Conservation (phyloP, 2,113 vertebrate genomes). For the Tragelaphus scriptus region DNA sequence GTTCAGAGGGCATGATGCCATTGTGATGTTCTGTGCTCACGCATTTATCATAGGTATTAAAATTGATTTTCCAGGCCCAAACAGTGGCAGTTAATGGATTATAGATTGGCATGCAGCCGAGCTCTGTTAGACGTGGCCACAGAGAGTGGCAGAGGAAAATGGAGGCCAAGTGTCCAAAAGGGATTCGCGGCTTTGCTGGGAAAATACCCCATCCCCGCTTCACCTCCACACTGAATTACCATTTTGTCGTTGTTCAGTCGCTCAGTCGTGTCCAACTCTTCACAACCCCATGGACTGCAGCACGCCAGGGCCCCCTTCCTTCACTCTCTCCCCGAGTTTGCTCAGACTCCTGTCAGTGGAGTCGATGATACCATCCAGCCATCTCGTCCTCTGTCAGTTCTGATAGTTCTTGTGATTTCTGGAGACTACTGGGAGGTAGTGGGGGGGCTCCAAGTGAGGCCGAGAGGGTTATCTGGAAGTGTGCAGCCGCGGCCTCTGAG, state of each 20-base stretch:
- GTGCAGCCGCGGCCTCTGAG: background rate
- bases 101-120: background rate
- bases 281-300: background rate
- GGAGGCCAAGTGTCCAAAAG: background rate
- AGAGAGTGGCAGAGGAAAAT: background rate
- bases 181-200: background rate
- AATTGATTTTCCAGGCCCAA: background rate
- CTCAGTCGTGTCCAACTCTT: background rate
- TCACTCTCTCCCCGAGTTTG: background rate
- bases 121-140: background rate
- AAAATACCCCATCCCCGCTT: accelerated
- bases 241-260: background rate
- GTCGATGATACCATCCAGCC: background rate
- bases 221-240: accelerated
- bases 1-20: accelerated
- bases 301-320: background rate
- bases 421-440: background rate
- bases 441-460: background rate
- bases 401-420: background rate
- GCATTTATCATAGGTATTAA: background rate
- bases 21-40: accelerated
- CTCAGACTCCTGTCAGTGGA: background rate
- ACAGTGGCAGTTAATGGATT: background rate
- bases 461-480: accelerated
- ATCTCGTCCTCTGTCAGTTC: background rate